Evolutionary conservation across 2,797 vertebrate genomes (phyloP).

Genomic region (Intellagama lesueurii): DNA sequence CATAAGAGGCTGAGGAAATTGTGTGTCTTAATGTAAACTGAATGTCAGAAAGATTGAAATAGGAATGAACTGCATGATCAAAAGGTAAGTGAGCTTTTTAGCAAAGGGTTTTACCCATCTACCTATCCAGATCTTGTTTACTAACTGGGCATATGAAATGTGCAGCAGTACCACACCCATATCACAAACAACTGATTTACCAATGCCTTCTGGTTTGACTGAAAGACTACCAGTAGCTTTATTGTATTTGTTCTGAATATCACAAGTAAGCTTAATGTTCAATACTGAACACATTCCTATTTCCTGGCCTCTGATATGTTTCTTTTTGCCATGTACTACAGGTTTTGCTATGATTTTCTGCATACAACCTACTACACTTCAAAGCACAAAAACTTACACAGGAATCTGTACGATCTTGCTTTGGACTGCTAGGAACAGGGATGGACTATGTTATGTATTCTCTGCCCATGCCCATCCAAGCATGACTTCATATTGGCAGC

Average conservation of each 20-base stretch:
- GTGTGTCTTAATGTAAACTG: neutral
- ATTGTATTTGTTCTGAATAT: neutral
- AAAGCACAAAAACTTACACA: neutral
- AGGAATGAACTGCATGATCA: neutral
- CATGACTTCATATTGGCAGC: no score
- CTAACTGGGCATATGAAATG: neutral
- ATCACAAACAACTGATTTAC: neutral
- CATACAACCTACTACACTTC: constrained; percentile 6
- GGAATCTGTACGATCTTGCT: no score
- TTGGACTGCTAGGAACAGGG: no score
- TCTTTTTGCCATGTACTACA: neutral
- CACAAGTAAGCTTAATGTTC: neutral
- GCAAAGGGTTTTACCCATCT: neutral
- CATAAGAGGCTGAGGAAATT: neutral
- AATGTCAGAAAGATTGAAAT: neutral
- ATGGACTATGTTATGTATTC: no score
- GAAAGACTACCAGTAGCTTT: neutral
- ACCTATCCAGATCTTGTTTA: neutral
- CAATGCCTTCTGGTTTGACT: neutral
- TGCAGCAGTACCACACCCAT: neutral
- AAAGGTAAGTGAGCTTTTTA: neutral
- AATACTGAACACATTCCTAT: neutral
- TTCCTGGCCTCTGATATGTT: neutral
- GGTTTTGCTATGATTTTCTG: neutral
- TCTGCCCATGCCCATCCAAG: no score